Percentiles rank a stretch among this genome's conserved stretches.
phyloP scores from a whole-genome alignment of 2,888 invertebrate species.

The Parascotia fuliginaria region DNA sequence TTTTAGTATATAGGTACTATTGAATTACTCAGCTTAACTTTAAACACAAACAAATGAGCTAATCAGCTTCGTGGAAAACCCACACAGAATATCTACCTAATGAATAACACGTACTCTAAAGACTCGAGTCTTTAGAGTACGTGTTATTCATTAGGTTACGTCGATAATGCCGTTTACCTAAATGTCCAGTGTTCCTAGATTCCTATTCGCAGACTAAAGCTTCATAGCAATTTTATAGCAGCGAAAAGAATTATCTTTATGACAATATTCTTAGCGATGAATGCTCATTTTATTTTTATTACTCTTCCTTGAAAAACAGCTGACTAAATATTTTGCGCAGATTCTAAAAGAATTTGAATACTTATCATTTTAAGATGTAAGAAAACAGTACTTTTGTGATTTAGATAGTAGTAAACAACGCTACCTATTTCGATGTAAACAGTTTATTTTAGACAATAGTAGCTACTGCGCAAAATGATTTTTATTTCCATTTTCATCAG shows the following conservation, averaged over 20 bases:
- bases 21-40: not conserved
- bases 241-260: conserved; percentile 28
- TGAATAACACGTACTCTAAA: not conserved
- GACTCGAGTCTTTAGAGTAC: no score
- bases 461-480: no score
- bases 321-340: conserved; percentile 25
- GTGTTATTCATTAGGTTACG: not conserved
- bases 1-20: not conserved
- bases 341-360: conserved; percentile 6
- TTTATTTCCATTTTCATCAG: no score
- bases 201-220: conserved; percentile 16
- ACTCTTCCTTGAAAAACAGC: conserved; percentile 25
- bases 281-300: conserved; percentile 42
- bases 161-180: no score
- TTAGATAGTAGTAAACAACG: no score
- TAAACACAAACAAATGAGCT: not conserved
- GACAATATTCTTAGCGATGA: conserved; percentile 30
- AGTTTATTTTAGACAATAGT: no score
- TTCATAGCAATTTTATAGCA: conserved; percentile 26
- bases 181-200: not conserved
- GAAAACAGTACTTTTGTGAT: no score
- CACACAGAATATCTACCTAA: not conserved
- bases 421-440: no score
- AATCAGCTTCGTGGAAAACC: not conserved
- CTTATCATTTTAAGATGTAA: no score